Evolutionary conservation across 2,113 vertebrate genomes (phyloP), one percentile per base, ranked within the genome.

Genomic region (Embiotoca jacksoni): DNA sequence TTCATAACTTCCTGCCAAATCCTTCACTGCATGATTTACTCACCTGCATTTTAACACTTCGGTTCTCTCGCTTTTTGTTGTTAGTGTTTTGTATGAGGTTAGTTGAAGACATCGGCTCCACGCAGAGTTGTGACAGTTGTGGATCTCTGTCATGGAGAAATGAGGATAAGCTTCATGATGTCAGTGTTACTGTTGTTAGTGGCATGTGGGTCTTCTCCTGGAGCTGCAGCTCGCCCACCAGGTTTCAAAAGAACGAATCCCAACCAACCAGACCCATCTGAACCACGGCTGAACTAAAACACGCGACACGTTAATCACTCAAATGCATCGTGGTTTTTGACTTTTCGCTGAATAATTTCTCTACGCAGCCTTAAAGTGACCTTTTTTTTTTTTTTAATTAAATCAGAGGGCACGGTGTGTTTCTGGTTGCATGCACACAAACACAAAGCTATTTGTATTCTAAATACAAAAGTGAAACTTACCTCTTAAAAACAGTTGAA

Each of bases 1-100:
- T 82, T 80, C 53, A 84, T 76, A 61, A 83, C 67, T 61, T 90
- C 70, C 90, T 92, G 86, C 89, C 85, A 92, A 92, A 87, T 90
- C 75, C 71, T 72, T 74, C 80, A 61, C 62, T 71, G 91, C 89
- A 84, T 75, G 72, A 81, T 87, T 88, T 73, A 78, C 56, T 90
- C 72, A 85, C 72, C 67, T 78, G 77, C 70, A 62, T 82, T 87
- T 81, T 81, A 60, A 78, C 64, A 85, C 78, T 67, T 88, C 2
- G 1, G 52, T 85, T 88, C 14, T 77, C 9, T 88, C 72, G 75
- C 44, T 71, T 84, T 23, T 62, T 37, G 57, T 72, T 69, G 35
- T 62, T 70, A 4, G 46, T 37, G 23, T 84, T 86, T 83, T 72
- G 14, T 56, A n/a, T 23, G 23, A 31, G 46, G 30, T 63, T 47